phyloP scores from a whole-genome alignment of 2,113 vertebrate species.

The Podiceps cristatus region DNA sequence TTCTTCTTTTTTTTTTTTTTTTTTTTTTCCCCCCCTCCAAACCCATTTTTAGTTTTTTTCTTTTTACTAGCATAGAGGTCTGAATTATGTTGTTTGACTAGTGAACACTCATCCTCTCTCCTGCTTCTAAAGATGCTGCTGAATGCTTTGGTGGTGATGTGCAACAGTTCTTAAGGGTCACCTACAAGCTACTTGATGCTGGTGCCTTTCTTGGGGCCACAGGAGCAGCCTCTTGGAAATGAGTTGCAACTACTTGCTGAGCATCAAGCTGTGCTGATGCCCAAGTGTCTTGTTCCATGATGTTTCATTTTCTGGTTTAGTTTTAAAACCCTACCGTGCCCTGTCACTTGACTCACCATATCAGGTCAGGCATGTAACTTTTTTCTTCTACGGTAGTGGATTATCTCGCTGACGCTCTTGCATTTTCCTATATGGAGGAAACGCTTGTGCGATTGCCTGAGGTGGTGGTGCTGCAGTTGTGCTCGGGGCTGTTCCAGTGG shows the following conservation, averaged over 20 bases:
- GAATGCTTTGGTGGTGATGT: background rate
- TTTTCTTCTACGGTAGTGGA: background rate
- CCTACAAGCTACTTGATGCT: background rate
- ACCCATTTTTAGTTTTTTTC: background rate
- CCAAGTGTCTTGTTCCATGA: background rate
- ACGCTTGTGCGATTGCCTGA: background rate
- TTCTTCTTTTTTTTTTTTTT: background rate
- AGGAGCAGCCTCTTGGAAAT: background rate
- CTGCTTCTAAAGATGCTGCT: background rate
- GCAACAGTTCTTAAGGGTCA: background rate
- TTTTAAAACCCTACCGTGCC: background rate
- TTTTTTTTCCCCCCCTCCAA: background rate
- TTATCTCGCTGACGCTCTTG: background rate
- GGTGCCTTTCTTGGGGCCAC: background rate
- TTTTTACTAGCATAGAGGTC: background rate
- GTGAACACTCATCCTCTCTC: background rate
- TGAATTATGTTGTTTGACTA: background rate
- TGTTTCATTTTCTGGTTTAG: background rate
- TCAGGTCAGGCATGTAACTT: background rate
- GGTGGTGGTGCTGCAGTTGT: background rate
- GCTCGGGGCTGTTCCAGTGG: background rate
- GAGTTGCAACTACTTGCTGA: background rate
- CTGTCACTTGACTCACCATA: background rate
- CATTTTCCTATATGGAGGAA: background rate
- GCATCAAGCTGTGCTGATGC: background rate